Evolutionary conservation across 1,140 invertebrate species (phyloP), one percentile per base, ranked within the genome.

Genomic region (Zaprionus tsacasi): DNA sequence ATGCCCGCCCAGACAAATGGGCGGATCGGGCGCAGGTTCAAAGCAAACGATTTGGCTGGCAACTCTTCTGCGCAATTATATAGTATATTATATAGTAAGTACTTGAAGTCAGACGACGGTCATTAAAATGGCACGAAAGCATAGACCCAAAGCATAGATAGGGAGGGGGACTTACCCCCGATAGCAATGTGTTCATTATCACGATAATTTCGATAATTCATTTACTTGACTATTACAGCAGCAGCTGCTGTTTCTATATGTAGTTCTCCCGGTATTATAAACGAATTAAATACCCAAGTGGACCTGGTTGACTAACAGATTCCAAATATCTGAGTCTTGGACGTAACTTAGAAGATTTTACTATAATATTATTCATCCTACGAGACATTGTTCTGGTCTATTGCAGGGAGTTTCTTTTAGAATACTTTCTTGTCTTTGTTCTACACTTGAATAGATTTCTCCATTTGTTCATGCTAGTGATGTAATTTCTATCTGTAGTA

Each of bases 71-170:
- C 17, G 30, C 59, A 21, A 21, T 21, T 21, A 21, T 21, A 21
- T 21, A 21, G n/a, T 21, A 21, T 27, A 54, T 70, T 55, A 56
- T 57, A 40, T n/a, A 27, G 13, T 65, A 27, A 43, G 36, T 59
- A 38, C 63, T 59, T 21, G 13, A 59, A 27, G 40, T 6, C 33
- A 63, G 60, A 63, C 45, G 60, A 52, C 33, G 17, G 13, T 63
- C 60, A 63, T 63, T 52, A 63, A 63, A 52, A 2, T 55, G 21
- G 25, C 52, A 33, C 52, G 52, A 55, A 55, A 33, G 27, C 52
- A 33, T 12, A 12, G 45, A 21, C n/a, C 40, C 10, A 25, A 50
- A 11, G 43, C 43, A 48, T 40, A 40, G 40, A 50, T 50, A 15
- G 45, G 17, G 17, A n/a, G 10, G 4, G 50, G 50, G 52, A 55